These are phyloP conservation scores for Nomada ferruginata DNA, from an alignment of 2,888 invertebrate species.

Conservation along the genomic window DNA sequence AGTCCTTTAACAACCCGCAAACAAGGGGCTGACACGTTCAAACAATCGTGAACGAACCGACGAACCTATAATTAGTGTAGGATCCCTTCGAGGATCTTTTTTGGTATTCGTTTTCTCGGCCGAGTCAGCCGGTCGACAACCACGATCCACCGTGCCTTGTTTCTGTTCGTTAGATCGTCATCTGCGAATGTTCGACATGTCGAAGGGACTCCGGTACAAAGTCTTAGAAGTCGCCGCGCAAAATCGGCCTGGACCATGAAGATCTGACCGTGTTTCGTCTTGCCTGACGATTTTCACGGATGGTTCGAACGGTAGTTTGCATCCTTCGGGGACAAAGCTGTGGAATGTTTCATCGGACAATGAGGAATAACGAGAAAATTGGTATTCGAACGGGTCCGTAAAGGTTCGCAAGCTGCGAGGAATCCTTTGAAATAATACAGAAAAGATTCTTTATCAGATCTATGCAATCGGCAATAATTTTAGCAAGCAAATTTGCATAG, in stretches of 20 bases:
- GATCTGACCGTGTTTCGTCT: slow-evolving; percentile 17
- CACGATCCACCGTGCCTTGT: slow-evolving; percentile 51
- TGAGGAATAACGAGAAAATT: neutral
- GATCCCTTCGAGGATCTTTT: slow-evolving; percentile 71
- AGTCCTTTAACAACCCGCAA: slow-evolving; percentile 78
- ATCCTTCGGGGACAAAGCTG: neutral
- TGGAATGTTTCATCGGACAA: neutral
- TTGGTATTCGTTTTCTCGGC: slow-evolving; percentile 71
- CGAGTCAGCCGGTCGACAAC: slow-evolving; percentile 43
- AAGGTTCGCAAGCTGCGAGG: neutral
- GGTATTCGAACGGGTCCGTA: neutral
- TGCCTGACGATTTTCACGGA: slow-evolving; percentile 19
- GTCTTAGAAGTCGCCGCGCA: slow-evolving; percentile 76
- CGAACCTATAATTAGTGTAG: slow-evolving; percentile 80
- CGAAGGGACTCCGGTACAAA: slow-evolving; percentile 40
- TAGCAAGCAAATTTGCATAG: neutral
- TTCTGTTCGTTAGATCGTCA: slow-evolving; percentile 67
- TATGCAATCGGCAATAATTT: neutral
- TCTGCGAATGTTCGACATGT: slow-evolving; percentile 67
- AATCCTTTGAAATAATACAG: neutral
- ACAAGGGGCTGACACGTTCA: slow-evolving; percentile 80
- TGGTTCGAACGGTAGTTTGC: too few relatives aligned
- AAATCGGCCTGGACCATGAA: slow-evolving; percentile 63
- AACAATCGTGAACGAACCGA: slow-evolving; percentile 76
- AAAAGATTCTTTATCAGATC: neutral